These are phyloP conservation scores for Atherinosoma microstoma DNA, from an alignment of 2,797 vertebrate genomes.

Conservation along the genomic window DNA sequence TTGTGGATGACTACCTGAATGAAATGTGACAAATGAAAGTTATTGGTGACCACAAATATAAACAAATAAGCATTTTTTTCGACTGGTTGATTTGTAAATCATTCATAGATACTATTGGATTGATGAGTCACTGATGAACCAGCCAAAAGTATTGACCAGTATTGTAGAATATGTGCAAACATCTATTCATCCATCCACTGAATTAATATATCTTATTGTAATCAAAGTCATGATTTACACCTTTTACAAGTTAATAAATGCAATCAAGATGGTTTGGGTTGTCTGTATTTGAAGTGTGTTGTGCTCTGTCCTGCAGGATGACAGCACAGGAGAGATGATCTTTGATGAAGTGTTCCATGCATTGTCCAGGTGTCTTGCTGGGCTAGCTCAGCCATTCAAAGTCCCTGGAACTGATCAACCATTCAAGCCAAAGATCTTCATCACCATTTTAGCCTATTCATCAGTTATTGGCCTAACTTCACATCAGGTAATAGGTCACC, in stretches of 20 bases:
- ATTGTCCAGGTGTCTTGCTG: slow-evolving; percentile 89
- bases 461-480: slow-evolving; percentile 94
- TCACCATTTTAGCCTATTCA: slow-evolving; percentile 97
- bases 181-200: too few relatives aligned
- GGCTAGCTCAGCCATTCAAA: slow-evolving; percentile 90
- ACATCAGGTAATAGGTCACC: slow-evolving; percentile 87
- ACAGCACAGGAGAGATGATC: slow-evolving; percentile 96
- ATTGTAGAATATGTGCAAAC: too few relatives aligned
- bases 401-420: slow-evolving; percentile 91
- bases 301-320: slow-evolving; percentile 85
- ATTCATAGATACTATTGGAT: too few relatives aligned
- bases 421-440: slow-evolving; percentile 95
- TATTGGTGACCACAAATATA: too few relatives aligned
- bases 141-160: too few relatives aligned
- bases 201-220: too few relatives aligned
- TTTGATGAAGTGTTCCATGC: slow-evolving; percentile 98
- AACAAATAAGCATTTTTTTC: too few relatives aligned
- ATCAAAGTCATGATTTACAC: too few relatives aligned
- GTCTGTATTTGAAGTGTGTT: background rate
- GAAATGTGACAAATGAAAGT: background rate
- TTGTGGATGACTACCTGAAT: background rate
- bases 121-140: too few relatives aligned
- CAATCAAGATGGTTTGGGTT: background rate
- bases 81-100: too few relatives aligned
- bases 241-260: too few relatives aligned